These are phyloP conservation scores for Zygothrica quintamaculata DNA, from an alignment of 2,888 invertebrate species.

Conservation along the genomic window DNA sequence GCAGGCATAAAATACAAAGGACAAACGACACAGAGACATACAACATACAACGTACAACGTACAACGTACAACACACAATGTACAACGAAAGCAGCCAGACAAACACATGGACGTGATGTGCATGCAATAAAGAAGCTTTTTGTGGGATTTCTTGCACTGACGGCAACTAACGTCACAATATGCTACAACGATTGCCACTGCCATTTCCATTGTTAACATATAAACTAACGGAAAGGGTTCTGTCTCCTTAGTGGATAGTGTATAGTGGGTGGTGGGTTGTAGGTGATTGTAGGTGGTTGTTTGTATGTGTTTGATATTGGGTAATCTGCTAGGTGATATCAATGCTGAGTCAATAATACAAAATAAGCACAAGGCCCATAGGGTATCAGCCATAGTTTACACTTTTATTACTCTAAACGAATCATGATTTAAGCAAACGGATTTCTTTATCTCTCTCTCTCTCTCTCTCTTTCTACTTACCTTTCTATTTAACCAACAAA, in stretches of 20 bases:
- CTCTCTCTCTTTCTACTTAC: too few species aligned
- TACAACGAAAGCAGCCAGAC: slow-evolving; percentile 49
- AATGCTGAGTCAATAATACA: slow-evolving; percentile 12
- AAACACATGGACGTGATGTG: slow-evolving; percentile 76
- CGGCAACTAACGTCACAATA: slow-evolving; percentile 75
- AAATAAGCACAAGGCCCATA: slow-evolving; percentile 27
- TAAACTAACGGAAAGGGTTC: too few species aligned
- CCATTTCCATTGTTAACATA: slow-evolving; percentile 12
- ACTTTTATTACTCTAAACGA: slow-evolving; percentile 19
- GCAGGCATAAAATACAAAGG: background rate
- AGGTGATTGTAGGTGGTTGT: too few species aligned
- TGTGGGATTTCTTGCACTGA: slow-evolving; percentile 69
- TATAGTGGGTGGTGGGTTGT: too few species aligned
- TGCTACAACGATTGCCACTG: slow-evolving; percentile 71
- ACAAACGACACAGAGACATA: too few species aligned
- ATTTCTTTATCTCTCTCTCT: too few species aligned
- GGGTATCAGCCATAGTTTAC: slow-evolving; percentile 43
- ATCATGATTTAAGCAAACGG: slow-evolving; percentile 16
- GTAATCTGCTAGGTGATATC: too few species aligned
- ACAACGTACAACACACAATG: background rate
- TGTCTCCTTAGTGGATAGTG: too few species aligned
- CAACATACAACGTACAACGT: too few species aligned
- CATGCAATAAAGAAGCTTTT: slow-evolving; percentile 78
- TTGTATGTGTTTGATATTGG: too few species aligned
- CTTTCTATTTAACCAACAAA: too few species aligned